These are phyloP conservation scores for Melanotaenia pygmaea DNA, from an alignment of 2,797 vertebrate species.

Conservation along the genomic window DNA sequence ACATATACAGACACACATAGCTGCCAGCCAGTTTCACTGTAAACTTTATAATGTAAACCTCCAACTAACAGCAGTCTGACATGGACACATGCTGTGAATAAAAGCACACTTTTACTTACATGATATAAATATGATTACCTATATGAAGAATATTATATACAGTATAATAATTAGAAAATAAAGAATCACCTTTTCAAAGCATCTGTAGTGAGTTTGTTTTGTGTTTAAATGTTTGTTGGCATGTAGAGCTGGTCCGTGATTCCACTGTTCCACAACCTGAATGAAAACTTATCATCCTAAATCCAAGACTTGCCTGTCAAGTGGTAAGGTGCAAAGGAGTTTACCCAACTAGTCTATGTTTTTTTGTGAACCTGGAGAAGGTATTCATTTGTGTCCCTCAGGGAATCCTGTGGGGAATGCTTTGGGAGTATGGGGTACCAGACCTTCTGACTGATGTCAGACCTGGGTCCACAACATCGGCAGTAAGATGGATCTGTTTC, in stretches of 20 bases:
- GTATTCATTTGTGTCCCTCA: too few species aligned
- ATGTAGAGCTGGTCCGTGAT: background rate
- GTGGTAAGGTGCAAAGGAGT: background rate
- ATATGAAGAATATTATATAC: slow-evolving; percentile 83
- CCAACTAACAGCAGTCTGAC: slow-evolving; percentile 80
- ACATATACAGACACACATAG: slow-evolving; percentile 53
- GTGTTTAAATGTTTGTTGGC: background rate
- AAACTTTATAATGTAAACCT: slow-evolving; percentile 81
- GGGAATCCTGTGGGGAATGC: too few species aligned
- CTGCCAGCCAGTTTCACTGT: slow-evolving; percentile 80
- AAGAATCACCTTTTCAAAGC: slow-evolving; percentile 84
- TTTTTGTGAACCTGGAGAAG: too few species aligned
- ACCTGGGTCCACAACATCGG: too few species aligned
- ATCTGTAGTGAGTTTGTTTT: slow-evolving; percentile 63
- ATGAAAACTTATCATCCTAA: background rate
- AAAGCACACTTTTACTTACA: slow-evolving; percentile 88
- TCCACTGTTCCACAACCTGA: too few species aligned
- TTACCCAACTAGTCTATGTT: too few species aligned
- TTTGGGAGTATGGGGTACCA: background rate
- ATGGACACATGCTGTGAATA: slow-evolving; percentile 81
- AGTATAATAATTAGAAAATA: slow-evolving; percentile 83
- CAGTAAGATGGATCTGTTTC: too few species aligned
- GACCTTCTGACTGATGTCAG: background rate
- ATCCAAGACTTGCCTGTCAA: background rate
- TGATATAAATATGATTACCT: slow-evolving; percentile 83